Evolutionary conservation across 2,797 vertebrate species (phyloP).

Genomic region (Zalophus californianus): DNA sequence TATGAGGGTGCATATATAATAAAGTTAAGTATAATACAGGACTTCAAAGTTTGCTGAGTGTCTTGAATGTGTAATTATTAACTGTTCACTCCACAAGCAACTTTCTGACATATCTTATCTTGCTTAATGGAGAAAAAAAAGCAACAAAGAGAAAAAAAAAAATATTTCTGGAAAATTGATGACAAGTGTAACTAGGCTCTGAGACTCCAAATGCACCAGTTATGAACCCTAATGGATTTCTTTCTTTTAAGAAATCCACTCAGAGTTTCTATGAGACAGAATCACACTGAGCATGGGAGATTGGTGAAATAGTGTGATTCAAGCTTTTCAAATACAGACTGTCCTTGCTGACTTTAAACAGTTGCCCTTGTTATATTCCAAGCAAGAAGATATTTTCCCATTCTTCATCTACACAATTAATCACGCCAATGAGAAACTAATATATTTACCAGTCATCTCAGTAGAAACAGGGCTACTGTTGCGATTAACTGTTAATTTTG

Average conservation of each 20-base stretch:
- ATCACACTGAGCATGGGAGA: background rate
- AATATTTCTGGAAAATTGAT: background rate
- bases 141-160: background rate
- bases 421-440: conserved; percentile 71
- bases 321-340: conserved; percentile 69
- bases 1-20: background rate
- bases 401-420: conserved; percentile 72
- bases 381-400: conserved; percentile 64
- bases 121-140: background rate
- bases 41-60: background rate
- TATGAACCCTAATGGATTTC: background rate
- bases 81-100: background rate
- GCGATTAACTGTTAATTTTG: conserved; percentile 81
- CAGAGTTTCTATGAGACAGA: background rate
- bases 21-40: background rate
- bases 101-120: background rate
- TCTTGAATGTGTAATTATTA: background rate
- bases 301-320: background rate
- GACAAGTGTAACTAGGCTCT: background rate
- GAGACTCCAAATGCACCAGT: background rate
- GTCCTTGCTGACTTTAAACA: conserved; percentile 77
- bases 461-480: conserved; percentile 72
- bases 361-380: conserved; percentile 76
- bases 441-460: conserved; percentile 80
- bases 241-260: background rate